Conservation (phyloP, 1,140 invertebrate species). For the Aphelenchoides besseyi region DNA sequence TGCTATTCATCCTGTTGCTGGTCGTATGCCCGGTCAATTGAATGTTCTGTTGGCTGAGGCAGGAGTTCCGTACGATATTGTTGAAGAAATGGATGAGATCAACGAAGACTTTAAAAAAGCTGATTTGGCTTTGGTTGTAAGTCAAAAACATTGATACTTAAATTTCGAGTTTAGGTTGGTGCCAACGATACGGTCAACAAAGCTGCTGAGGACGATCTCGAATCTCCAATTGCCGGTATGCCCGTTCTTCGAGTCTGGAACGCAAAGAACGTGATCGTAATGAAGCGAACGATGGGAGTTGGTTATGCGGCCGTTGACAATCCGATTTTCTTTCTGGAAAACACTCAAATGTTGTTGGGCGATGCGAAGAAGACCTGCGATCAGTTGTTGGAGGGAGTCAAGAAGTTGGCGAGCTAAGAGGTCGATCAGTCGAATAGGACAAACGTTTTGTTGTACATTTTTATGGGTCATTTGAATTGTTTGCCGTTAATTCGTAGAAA, state of each 20-base stretch:
- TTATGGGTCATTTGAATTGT: too few relatives aligned
- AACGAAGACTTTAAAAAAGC: constrained; percentile 80
- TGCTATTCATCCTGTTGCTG: constrained; percentile 85
- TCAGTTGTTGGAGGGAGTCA: constrained; percentile 72
- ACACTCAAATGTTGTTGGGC: constrained; percentile 82
- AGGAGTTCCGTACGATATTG: constrained; percentile 84
- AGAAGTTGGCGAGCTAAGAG: too few relatives aligned
- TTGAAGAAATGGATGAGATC: constrained; percentile 88
- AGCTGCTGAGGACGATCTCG: constrained; percentile 82
- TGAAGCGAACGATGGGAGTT: constrained; percentile 83
- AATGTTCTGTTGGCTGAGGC: constrained; percentile 87
- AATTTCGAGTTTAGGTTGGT: constrained; percentile 62
- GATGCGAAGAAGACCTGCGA: constrained; percentile 89
- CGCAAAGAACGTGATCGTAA: constrained; percentile 78
- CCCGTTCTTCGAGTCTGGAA: constrained; percentile 83
- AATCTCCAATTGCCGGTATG: constrained; percentile 88
- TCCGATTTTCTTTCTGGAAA: constrained; percentile 84
- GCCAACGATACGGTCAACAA: constrained; percentile 90
- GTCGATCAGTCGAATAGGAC: too few relatives aligned
- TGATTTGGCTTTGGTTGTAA: constrained; percentile 81
- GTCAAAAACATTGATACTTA: not conserved
- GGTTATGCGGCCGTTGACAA: constrained; percentile 84
- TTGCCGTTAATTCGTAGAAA: not conserved
- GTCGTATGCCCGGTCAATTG: constrained; percentile 75
- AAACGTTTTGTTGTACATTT: too few relatives aligned